Conservation (phyloP, 1,140 invertebrate genomes). For the Bombus vancouverensis region DNA sequence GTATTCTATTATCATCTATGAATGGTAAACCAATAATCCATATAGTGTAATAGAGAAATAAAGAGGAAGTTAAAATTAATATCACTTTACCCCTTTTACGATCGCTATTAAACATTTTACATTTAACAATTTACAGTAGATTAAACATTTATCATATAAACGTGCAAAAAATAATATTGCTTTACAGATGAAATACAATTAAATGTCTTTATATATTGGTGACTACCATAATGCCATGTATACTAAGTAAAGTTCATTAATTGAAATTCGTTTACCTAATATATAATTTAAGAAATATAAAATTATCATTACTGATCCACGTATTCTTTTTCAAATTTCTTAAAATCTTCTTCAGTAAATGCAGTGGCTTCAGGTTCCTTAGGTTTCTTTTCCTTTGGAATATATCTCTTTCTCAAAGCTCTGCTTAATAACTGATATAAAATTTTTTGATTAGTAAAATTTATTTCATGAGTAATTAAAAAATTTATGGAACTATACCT, state of each 20-base stretch:
- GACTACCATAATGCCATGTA: background rate
- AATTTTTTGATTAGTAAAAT: slow-evolving; percentile 20
- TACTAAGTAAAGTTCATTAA: background rate
- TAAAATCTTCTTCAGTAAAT: slow-evolving; percentile 84
- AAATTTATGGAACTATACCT: slow-evolving; percentile 62
- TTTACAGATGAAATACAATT: background rate
- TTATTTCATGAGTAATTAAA: background rate
- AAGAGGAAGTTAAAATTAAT: slow-evolving; percentile 82
- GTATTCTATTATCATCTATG: slow-evolving; percentile 85
- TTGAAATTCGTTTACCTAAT: background rate
- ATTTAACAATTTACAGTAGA: background rate
- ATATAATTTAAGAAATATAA: background rate
- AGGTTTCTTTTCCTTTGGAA: slow-evolving; percentile 64
- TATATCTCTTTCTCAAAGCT: slow-evolving; percentile 60
- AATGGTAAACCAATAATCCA: slow-evolving; percentile 88
- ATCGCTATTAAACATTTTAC: slow-evolving; percentile 75
- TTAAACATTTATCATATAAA: background rate
- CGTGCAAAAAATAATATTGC: background rate
- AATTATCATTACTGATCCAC: slow-evolving; percentile 58
- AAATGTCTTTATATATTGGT: background rate
- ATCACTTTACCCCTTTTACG: slow-evolving; percentile 83
- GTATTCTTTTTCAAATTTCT: slow-evolving; percentile 82
- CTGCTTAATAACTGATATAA: slow-evolving; percentile 66
- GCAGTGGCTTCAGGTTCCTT: slow-evolving; percentile 69
- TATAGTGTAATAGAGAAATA: slow-evolving; percentile 86